A percentile compares a stretch with the other conserved stretches of the same genome.
Conservation (phyloP, 2,113 vertebrate genomes). For the Nycticryphes semicollaris region DNA sequence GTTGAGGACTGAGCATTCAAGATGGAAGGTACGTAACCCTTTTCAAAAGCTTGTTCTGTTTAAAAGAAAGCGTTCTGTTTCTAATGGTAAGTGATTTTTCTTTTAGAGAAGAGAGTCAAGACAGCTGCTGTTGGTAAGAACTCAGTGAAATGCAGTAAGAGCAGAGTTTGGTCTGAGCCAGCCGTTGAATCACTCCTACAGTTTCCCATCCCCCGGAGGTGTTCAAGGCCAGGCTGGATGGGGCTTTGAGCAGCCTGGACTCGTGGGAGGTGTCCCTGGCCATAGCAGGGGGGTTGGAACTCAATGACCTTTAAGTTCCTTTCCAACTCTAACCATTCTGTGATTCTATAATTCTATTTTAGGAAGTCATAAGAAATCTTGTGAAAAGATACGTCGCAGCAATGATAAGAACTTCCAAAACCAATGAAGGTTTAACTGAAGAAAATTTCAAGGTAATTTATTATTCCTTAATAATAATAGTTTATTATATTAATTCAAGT, state of each 20-base stretch:
- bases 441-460: conserved; percentile 93
- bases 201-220: background rate
- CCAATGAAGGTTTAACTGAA: conserved; percentile 93
- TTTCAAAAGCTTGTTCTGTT: background rate
- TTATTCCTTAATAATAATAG: background rate
- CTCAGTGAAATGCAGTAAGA: background rate
- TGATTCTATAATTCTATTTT: conserved; percentile 3
- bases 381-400: conserved; percentile 95
- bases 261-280: no score
- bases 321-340: no score
- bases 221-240: no score
- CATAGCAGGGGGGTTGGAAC: no score
- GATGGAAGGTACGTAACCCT: background rate
- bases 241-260: no score
- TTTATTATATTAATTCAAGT: background rate
- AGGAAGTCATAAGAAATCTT: conserved; percentile 95
- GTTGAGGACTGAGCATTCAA: background rate
- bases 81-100: background rate
- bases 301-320: no score
- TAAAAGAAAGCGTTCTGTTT: background rate
- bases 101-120: background rate
- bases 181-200: background rate
- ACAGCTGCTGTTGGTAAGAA: background rate
- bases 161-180: background rate
- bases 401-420: conserved; percentile 97